Conservation (phyloP, 2,113 vertebrate species). For the Phasianus colchicus region DNA sequence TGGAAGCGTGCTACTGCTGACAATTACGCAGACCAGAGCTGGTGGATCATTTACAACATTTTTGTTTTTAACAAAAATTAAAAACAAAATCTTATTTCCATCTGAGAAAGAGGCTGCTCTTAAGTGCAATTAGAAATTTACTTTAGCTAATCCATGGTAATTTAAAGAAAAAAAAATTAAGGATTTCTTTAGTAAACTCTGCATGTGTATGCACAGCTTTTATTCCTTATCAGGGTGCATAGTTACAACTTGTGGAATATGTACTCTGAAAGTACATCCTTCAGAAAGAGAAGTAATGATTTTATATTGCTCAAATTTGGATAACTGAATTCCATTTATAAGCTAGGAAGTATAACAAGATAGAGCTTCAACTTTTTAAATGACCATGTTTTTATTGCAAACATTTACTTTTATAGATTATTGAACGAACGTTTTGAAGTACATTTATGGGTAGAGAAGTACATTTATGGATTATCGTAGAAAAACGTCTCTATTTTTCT, state of each 20-base stretch:
- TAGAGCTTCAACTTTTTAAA: not conserved
- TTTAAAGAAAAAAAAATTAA: not conserved
- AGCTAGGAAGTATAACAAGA: not conserved
- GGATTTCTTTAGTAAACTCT: not conserved
- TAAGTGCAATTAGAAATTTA: not conserved
- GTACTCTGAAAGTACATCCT: not conserved
- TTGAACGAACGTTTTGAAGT: not conserved
- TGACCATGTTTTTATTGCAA: not conserved
- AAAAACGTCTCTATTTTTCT: not conserved
- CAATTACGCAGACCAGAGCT: not conserved
- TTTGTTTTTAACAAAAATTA: not conserved
- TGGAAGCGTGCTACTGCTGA: not conserved
- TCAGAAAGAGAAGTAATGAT: not conserved
- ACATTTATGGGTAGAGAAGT: not conserved
- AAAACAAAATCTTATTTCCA: not conserved
- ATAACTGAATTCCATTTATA: not conserved
- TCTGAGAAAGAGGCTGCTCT: not conserved
- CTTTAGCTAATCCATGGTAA: not conserved
- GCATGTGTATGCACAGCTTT: not conserved
- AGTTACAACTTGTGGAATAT: not conserved
- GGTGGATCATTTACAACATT: not conserved
- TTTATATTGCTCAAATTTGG: not conserved
- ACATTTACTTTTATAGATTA: fast-evolving
- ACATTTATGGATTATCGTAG: not conserved
- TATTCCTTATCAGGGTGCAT: not conserved